These are phyloP conservation scores for Drosophila punjabiensis DNA, from an alignment of 1,140 invertebrate genomes.

Conservation along the genomic window DNA sequence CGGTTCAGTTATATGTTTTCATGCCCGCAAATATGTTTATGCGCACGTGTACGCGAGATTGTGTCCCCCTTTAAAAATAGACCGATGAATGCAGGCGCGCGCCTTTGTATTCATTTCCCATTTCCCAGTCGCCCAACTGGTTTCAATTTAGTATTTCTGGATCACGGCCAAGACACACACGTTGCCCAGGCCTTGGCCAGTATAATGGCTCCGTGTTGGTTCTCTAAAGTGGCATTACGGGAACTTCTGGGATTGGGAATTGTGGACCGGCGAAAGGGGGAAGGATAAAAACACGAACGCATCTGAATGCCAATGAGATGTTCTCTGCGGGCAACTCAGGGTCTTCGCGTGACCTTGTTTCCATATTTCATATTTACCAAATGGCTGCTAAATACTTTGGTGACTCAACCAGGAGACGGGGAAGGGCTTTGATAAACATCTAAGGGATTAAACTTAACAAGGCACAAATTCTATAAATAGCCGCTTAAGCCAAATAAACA, in stretches of 20 bases:
- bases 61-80: conserved; percentile 32
- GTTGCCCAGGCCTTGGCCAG: conserved; percentile 42
- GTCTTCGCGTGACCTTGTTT: conserved; percentile 10
- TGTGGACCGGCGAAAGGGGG: not conserved
- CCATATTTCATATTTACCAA: conserved; percentile 4
- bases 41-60: conserved; percentile 26
- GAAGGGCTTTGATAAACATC: not conserved
- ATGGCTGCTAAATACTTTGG: conserved; percentile 8
- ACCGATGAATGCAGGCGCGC: conserved; percentile 26
- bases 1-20: conserved; percentile 21
- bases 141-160: conserved; percentile 48
- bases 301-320: conserved; percentile 26
- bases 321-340: conserved; percentile 15
- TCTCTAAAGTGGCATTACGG: conserved; percentile 17
- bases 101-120: conserved; percentile 12
- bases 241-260: conserved; percentile 17
- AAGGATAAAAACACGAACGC: conserved; percentile 9
- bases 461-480: conserved; percentile 11
- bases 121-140: conserved; percentile 35
- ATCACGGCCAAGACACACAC: conserved; percentile 45
- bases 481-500: not conserved
- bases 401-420: not conserved
- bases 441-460: conserved; percentile 18
- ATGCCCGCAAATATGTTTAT: conserved; percentile 19
- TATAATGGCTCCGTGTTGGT: conserved; percentile 20